Evolutionary conservation across 1,140 invertebrate species (phyloP), one percentile per base, ranked within the genome.

Genomic region (Cydia fagiglandana): DNA sequence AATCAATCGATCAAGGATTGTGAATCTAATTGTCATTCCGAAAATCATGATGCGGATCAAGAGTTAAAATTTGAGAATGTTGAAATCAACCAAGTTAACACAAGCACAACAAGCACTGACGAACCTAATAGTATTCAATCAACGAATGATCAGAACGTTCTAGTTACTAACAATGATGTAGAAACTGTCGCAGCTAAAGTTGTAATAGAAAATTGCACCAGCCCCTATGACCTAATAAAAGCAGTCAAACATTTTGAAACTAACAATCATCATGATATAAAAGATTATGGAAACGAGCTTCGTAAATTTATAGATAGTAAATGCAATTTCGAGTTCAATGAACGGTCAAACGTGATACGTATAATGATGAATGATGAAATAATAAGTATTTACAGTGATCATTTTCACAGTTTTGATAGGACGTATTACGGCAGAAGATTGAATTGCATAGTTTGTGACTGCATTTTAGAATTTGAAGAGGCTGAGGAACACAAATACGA

Each of bases 391-490:
- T 17, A 56, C 15, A 56, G n/a, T 9, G 53, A 56, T 56, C 15
- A 56, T 56, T 56, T 56, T 17, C 53, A 56, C 53, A 56, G 53
- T 17, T 56, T 17, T 56, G 53, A 17, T 56, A 56, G 53, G n/a
- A 50, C 13, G 9, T 50, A 50, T 15, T 50, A 15, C 15, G 15
- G 47, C 47, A 4, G 15, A 5, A 50, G 15, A 50, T 50, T 50
- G 15, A 15, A 15, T 9, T 50, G 47, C 47, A 15, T 50, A 50
- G 47, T 50, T 50, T 50, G 47, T 50, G 47, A 50, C 4, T 50
- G 47, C 15, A 15, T 15, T 50, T 50, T 50, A 50, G 15, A 50
- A 15, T 50, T 15, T 15, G 47, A 50, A 50, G 47, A 50, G 12
- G 47, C 47, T 15, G 47, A 50, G 12, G 4, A 15, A 13, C 47